Evolutionary conservation across 2,113 vertebrate genomes (phyloP), one percentile per base, ranked within the genome.

Genomic region (Alosa alosa): DNA sequence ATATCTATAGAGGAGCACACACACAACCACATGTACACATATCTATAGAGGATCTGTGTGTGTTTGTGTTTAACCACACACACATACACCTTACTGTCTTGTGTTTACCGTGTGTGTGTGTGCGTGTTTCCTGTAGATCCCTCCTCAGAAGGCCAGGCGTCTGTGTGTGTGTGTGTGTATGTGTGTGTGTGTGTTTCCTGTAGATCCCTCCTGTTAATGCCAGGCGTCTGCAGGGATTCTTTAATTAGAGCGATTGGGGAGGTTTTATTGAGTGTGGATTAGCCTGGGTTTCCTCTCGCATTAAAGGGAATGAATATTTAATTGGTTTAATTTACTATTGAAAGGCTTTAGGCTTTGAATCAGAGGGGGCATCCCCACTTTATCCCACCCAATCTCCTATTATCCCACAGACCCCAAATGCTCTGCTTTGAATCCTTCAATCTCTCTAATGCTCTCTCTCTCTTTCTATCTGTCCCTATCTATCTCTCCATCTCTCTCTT

Each of bases 221-320:
- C 55, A 60, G 18, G 4, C 55, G 31, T 81, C 41, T 41, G 36
- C 75, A 39, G 55, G 55, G 55, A 60, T 20, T 60, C 55, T 22
- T 60, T 60, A 60, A 60, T 60, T 60, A 60, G 55, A 60, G 18
- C 20, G 55, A 60, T 60, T 60, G 55, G 55, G 55, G 55, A 15
- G 82, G 68, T 50, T 52, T 83, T 82, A 22, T 82, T 50, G 55
- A 22, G 39, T 15, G 13, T 50, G 8, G 64, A 86, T 84, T 22
- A 81, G 49, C 36, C 78, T 60, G 64, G 81, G 82, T 87, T 88
- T 90, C 86, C 75, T 89, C 83, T 90, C 86, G 85, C 90, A 91
- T 92, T 93, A 90, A 91, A 90, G 60, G 78, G 84, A 82, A 90
- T 93, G 5, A 89, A 92, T 93, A 89, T 94, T 94, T 93, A 89